Evolutionary conservation across 2,797 vertebrate genomes (phyloP), one percentile per base, ranked within the genome.

Genomic region (Manis javanica): DNA sequence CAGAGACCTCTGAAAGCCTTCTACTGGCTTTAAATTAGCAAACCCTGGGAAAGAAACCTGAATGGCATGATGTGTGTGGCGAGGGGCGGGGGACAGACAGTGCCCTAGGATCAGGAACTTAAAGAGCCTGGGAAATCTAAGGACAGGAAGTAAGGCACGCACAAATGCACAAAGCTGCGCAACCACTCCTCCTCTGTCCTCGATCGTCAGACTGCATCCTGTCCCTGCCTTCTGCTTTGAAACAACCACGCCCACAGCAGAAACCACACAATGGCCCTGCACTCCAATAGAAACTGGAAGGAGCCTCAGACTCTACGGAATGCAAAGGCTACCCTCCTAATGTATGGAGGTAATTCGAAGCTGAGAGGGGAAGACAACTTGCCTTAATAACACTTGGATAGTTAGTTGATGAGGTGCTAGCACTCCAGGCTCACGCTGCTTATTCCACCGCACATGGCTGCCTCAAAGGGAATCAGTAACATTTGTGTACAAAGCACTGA

Each of bases 401-500:
- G 51, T 69, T 84, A 55, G 53, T 46, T 87, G 64, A 89, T 94
- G 74, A 91, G 31, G 64, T 96, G 83, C 57, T 89, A 59, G 91
- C 83, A 96, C 71, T 94, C 82, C 82, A 89, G 69, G 39, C 24
- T 79, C 51, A 26, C 10, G 71, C 83, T 93, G 74, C 82, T 92
- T 90, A 85, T 83, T 86, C 66, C 72, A 91, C 77, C 90, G 84
- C 74, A 95, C 94, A 81, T 15, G 84, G 77, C 91, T 86, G 81
- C 87, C 72, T 95, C 84, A 90, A 71, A 93, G 87, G 85, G 77
- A 97, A 90, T 97, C 87, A 74, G 75, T 96, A 95, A 95, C 92
- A 95, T 90, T 90, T 95, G 87, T 96, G 84, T 96, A 96, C 92
- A 94, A 95, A 96, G 94, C 78, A 63, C 84, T 63, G 72, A 82